These are phyloP conservation scores for Morus bassanus DNA, from an alignment of 2,797 vertebrate species.

Conservation along the genomic window DNA sequence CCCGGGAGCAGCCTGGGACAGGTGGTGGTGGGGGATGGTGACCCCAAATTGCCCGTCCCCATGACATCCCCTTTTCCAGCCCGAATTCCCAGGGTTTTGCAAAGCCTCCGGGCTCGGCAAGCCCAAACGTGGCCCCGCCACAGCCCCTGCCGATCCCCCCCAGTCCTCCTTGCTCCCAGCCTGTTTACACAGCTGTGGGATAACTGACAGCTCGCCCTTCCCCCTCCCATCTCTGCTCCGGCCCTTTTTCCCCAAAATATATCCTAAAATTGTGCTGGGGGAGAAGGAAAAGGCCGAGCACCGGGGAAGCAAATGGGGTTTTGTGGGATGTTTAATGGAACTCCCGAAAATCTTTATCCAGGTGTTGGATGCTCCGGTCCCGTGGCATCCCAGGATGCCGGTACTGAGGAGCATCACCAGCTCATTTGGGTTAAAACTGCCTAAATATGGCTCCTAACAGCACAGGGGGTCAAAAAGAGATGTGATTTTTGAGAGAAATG, in stretches of 20 bases:
- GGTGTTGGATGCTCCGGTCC: background rate
- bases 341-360: background rate
- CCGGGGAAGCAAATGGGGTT: rapidly evolving
- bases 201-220: background rate
- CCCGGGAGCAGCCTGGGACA: background rate
- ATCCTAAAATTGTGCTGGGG: background rate
- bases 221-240: background rate
- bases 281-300: background rate
- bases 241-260: background rate
- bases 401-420: rapidly evolving
- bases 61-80: background rate
- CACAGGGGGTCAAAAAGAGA: background rate
- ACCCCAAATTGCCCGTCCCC: rapidly evolving
- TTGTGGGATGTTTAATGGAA: background rate
- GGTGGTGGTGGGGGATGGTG: background rate
- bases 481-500: background rate
- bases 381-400: background rate
- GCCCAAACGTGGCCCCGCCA: rapidly evolving
- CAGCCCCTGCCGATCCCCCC: background rate
- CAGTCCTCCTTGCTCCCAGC: background rate
- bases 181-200: slow-evolving; percentile 11
- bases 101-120: background rate
- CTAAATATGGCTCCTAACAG: background rate
- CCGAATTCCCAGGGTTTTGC: background rate
- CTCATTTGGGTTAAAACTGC: background rate